Evolutionary conservation across 2,113 vertebrate species (phyloP).

Genomic region (Leptosomus discolor): DNA sequence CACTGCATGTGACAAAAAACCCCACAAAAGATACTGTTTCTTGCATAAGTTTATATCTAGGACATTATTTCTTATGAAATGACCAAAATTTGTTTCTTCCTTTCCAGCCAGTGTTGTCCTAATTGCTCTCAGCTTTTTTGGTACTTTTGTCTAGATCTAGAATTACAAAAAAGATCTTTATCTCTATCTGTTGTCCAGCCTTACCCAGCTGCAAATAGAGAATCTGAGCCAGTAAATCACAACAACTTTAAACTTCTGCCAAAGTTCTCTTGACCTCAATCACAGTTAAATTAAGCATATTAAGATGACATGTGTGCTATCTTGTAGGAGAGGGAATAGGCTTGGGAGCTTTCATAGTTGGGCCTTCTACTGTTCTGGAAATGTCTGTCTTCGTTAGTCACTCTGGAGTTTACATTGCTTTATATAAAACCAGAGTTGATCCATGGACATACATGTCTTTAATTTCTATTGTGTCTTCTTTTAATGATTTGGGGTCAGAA

Average conservation of each 20-base stretch:
- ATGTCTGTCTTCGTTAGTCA: neutral
- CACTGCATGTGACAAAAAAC: neutral
- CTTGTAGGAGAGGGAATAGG: neutral
- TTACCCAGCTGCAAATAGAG: neutral
- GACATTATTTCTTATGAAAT: neutral
- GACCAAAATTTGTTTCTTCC: neutral
- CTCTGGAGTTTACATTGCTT: neutral
- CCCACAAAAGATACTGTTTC: neutral
- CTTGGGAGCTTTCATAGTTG: neutral
- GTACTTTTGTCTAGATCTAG: slow-evolving; percentile 27
- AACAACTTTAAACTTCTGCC: neutral
- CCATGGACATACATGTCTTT: fast-evolving
- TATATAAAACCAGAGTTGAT: neutral
- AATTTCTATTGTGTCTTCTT: neutral
- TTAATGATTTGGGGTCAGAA: neutral
- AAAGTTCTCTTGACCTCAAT: neutral
- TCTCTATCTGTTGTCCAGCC: neutral
- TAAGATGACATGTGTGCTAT: neutral
- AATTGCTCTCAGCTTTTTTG: neutral
- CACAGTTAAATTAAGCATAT: neutral
- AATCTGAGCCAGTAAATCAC: neutral
- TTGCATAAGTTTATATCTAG: neutral
- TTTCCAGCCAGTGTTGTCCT: neutral
- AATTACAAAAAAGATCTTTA: slow-evolving; percentile 18
- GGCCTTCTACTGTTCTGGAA: neutral